These are phyloP conservation scores for Herpailurus yagouaroundi DNA, from an alignment of 2,113 vertebrate genomes.

Conservation along the genomic window DNA sequence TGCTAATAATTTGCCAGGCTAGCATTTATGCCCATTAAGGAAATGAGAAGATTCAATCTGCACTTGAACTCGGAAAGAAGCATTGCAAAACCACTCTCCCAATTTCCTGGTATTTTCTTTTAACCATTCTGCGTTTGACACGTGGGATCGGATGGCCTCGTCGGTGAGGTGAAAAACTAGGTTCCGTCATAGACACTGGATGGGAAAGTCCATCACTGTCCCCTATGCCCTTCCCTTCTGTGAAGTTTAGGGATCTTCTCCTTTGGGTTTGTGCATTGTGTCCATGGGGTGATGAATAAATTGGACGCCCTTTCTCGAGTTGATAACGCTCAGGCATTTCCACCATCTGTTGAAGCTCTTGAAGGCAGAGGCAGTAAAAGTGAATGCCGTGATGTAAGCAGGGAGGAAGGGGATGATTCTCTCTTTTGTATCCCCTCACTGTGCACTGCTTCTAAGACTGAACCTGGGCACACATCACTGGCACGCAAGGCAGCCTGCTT, in stretches of 20 bases:
- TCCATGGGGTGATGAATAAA: conserved; percentile 18
- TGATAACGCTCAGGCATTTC: conserved; percentile 19
- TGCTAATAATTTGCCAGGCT: conserved; percentile 55
- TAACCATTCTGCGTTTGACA: neutral
- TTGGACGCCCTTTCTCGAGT: neutral
- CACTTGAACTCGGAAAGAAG: conserved; percentile 46
- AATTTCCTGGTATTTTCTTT: conserved; percentile 66
- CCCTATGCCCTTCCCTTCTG: neutral
- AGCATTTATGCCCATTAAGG: conserved; percentile 43
- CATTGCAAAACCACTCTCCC: neutral
- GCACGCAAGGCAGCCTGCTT: neutral
- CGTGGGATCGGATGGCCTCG: neutral
- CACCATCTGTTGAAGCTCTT: conserved; percentile 15
- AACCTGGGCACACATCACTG: neutral
- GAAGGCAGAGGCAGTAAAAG: neutral
- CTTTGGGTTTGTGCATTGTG: neutral
- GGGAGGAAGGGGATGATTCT: neutral
- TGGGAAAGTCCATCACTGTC: conserved; percentile 5
- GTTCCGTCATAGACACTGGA: conserved; percentile 4
- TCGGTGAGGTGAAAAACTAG: conserved; percentile 36
- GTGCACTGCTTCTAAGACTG: neutral
- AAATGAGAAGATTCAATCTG: conserved; percentile 42
- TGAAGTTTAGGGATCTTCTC: neutral
- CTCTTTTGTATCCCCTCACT: neutral
- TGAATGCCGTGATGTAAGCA: neutral